Evolutionary conservation across 2,113 vertebrate genomes (phyloP).

Genomic region (Leuciscus idus): DNA sequence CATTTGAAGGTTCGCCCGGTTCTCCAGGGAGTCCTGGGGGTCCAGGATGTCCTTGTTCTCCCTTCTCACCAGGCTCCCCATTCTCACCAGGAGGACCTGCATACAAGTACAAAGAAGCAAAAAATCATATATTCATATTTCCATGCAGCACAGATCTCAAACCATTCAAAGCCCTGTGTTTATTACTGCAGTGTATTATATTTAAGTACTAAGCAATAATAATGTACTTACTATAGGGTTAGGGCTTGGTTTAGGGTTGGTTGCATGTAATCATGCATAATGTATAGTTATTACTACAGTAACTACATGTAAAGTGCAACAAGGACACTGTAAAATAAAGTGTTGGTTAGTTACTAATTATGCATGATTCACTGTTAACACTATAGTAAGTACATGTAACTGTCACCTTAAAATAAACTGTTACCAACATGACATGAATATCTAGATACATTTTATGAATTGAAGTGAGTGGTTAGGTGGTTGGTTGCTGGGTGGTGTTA

Average conservation of each 20-base stretch:
- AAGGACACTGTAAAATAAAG: too few species aligned
- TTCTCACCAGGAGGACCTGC: slow-evolving; percentile 71
- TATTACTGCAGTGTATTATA: not conserved
- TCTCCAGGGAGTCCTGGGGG: slow-evolving; percentile 86
- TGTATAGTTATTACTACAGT: too few species aligned
- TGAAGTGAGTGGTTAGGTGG: not conserved
- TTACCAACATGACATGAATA: too few species aligned
- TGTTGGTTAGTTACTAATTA: too few species aligned
- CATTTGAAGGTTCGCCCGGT: slow-evolving; percentile 78
- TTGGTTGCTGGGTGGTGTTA: not conserved
- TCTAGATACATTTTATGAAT: not conserved
- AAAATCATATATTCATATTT: not conserved
- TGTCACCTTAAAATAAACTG: too few species aligned
- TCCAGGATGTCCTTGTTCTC: slow-evolving; percentile 71
- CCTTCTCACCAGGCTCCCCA: slow-evolving; percentile 65
- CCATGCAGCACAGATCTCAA: not conserved
- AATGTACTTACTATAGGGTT: not conserved
- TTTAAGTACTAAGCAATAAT: too few species aligned
- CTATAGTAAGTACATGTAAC: too few species aligned
- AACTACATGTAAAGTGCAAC: too few species aligned
- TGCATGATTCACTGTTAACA: too few species aligned
- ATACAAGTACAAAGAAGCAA: not conserved
- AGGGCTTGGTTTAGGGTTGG: not conserved
- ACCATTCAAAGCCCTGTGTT: not conserved
- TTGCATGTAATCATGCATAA: not conserved